A percentile compares a stretch with the other conserved stretches of the same genome.
Conservation (phyloP, 2,797 vertebrate genomes). For the Gadopsis bispinosus region DNA sequence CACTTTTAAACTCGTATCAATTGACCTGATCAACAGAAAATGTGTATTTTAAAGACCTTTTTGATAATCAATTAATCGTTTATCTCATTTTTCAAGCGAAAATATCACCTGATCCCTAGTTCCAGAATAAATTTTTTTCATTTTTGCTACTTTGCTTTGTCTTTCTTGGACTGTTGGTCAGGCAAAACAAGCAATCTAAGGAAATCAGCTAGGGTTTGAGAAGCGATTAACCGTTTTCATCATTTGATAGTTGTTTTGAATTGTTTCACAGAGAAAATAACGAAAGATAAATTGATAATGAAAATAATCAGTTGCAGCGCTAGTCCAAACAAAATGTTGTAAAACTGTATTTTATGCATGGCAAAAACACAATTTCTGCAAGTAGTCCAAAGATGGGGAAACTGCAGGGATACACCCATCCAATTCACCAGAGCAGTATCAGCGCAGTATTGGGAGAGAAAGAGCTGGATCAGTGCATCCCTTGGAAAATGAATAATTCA, state of each 20-base stretch:
- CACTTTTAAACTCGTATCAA: background rate
- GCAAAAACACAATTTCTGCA: background rate
- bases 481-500: conserved; percentile 8
- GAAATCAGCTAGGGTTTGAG: background rate
- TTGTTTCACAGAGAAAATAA: background rate
- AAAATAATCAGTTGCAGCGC: background rate
- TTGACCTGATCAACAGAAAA: background rate
- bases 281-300: background rate
- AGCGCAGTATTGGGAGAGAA: background rate
- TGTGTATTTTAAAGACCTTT: background rate
- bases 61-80: background rate
- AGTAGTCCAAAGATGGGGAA: background rate
- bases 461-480: background rate
- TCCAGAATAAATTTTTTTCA: background rate
- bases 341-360: background rate
- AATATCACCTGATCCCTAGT: background rate
- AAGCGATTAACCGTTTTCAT: background rate
- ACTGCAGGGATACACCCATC: background rate
- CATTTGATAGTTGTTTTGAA: background rate
- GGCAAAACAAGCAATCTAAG: background rate
- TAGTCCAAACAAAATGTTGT: background rate
- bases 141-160: background rate
- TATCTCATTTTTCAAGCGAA: too few relatives aligned
- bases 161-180: background rate
- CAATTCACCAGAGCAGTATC: background rate